Base-by-base conservation (phyloP, 2,113 vertebrate genomes). In the Solea solea region DNA sequence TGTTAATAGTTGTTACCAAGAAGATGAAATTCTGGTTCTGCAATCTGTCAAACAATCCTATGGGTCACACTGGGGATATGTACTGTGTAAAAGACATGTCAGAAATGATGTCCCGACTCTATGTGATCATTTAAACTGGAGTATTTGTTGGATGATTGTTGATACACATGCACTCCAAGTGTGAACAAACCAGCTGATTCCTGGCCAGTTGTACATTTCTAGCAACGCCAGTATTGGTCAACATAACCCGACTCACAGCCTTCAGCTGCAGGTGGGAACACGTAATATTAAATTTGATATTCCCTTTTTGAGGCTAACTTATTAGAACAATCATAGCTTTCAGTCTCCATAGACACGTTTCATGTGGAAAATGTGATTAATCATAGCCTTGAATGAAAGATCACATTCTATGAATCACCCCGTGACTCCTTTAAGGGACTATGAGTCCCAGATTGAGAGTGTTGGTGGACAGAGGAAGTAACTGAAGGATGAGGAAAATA, bases 331-430 rank as follows among this genome's bases (percentile, higher is more conserved):
- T 77, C 72, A 72, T 27, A 44, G 45, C 16, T 15, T 60, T 0
- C 15, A 81, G 21, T 49, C 64, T 68, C 44, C 21, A 44, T 85
- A 80, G 49, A 52, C 57, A 45, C 48, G 77, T 82, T 72, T 74
- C 15, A 61, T 10, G 54, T 71, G 55, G 80, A 81, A 78, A 70
- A 72, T 28, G 34, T 14, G 48, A 67, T 76, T 66, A 55, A 66
- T 81, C 68, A 81, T 68, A 56, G 71, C 69, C 25, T 64, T 66
- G 76, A 82, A 82, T 73, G 21, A 64, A 56, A 83, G 54, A 72
- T 72, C 69, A 68, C 85, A 86, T 66, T 55, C 46, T 40, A 84
- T 83, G 69, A 86, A 83, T 83, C 78, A 86, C 70, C 52, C 9
- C 4, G 44, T 34, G 51, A 44, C 45, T 73, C 75, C 72, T 68